Conservation (phyloP, 2,888 invertebrate species). For the Fragum fragum region DNA sequence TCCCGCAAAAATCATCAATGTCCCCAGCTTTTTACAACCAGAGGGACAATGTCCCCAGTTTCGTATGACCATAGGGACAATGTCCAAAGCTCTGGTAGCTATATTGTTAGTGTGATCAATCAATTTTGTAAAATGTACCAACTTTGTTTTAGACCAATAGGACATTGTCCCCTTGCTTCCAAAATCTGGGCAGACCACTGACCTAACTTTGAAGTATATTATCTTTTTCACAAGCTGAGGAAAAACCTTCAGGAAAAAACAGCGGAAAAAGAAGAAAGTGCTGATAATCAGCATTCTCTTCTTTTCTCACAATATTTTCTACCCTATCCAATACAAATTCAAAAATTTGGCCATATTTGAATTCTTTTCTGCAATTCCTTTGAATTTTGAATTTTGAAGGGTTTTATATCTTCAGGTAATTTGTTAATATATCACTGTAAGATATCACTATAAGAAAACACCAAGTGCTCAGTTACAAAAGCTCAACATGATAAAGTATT, state of each 20-base stretch:
- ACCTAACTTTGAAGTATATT: too few species aligned
- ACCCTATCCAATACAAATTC: background rate
- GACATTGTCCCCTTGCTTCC: background rate
- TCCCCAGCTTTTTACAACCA: background rate
- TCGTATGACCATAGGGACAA: background rate
- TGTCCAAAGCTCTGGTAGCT: background rate
- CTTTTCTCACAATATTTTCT: background rate
- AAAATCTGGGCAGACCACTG: background rate
- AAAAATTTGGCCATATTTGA: background rate
- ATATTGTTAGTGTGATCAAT: background rate
- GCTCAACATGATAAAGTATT: too few species aligned
- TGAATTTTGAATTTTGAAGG: too few species aligned
- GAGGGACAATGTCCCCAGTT: background rate
- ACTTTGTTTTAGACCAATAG: background rate
- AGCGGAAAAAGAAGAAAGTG: constrained; percentile 11
- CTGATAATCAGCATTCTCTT: background rate
- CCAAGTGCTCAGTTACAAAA: too few species aligned
- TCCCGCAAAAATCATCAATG: background rate
- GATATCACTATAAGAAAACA: too few species aligned
- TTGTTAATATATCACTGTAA: too few species aligned
- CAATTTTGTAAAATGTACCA: background rate
- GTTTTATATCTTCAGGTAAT: too few species aligned
- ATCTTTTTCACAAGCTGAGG: too few species aligned
- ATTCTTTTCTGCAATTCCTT: too few species aligned
- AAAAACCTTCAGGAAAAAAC: background rate